These are phyloP conservation scores for Sylvia atricapilla DNA, from an alignment of 2,113 vertebrate species.

Conservation along the genomic window DNA sequence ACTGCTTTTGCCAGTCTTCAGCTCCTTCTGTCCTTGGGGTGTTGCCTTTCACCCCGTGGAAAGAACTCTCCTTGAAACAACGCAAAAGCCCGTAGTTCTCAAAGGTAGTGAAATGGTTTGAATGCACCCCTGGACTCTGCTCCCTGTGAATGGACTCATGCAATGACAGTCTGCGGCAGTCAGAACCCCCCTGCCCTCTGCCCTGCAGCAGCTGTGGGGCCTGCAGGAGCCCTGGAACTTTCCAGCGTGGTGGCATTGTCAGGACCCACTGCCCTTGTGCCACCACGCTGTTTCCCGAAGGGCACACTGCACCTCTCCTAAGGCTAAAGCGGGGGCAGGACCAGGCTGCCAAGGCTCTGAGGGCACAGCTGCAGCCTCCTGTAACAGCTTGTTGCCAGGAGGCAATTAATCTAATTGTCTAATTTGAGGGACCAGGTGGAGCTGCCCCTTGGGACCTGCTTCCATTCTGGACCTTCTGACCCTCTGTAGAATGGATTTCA, in stretches of 20 bases:
- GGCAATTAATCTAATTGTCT: neutral
- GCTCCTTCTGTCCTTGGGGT: neutral
- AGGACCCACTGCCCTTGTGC: neutral
- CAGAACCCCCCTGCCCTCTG: neutral
- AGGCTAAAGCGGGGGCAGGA: neutral
- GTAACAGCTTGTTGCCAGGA: neutral
- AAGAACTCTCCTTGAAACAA: neutral
- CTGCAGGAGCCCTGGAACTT: neutral
- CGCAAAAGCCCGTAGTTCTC: neutral
- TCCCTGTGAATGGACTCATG: neutral
- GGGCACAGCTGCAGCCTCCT: neutral
- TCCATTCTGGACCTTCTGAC: neutral
- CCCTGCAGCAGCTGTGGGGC: neutral
- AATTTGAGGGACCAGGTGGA: neutral
- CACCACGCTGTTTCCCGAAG: neutral
- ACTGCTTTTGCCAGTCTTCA: neutral
- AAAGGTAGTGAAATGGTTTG: fast-evolving
- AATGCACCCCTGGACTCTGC: fast-evolving
- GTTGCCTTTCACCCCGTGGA: neutral
- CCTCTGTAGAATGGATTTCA: neutral
- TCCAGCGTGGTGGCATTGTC: neutral
- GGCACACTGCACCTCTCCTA: neutral
- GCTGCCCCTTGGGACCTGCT: neutral
- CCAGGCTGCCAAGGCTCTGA: neutral
- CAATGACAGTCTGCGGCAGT: neutral